A percentile compares a stretch with the other conserved stretches of the same genome.
Evolutionary conservation across 2,888 invertebrate genomes (phyloP).

Genomic region (Tuta absoluta): DNA sequence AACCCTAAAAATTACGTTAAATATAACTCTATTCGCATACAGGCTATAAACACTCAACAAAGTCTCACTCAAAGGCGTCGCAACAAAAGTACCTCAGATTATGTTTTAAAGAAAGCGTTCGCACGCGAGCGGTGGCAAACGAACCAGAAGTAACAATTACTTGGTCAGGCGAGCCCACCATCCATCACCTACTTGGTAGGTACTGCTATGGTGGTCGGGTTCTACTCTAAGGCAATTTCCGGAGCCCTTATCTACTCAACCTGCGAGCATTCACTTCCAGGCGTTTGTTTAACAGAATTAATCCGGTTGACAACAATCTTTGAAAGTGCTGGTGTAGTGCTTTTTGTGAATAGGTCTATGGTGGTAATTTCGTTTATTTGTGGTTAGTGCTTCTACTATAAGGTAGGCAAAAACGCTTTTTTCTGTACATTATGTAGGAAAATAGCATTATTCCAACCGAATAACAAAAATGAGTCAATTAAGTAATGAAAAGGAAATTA

Average conservation of each 20-base stretch:
- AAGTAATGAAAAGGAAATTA: neutral
- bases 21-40: neutral
- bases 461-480: neutral
- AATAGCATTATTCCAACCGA: neutral
- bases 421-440: too few relatives aligned
- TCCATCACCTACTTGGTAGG: conserved; percentile 74
- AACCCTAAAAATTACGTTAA: too few relatives aligned
- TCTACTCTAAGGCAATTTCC: conserved; percentile 78
- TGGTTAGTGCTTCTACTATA: neutral
- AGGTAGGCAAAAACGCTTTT: neutral
- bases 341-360: conserved; percentile 31
- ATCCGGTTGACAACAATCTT: conserved; percentile 63
- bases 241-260: conserved; percentile 69
- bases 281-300: conserved; percentile 78
- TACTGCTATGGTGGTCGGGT: conserved; percentile 53
- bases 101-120: conserved; percentile 58
- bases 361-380: too few relatives aligned
- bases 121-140: conserved; percentile 67
- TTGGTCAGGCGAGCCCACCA: conserved; percentile 74
- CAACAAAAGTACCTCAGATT: conserved; percentile 58
- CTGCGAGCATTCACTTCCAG: conserved; percentile 63
- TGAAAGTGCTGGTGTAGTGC: conserved; percentile 51
- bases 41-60: conserved; percentile 44
- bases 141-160: conserved; percentile 76
- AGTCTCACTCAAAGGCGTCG: conserved; percentile 50